A percentile compares a stretch with the other conserved stretches of the same genome.
Evolutionary conservation across 2,888 invertebrate genomes (phyloP).

Genomic region (Microctonus aethiopoides): DNA sequence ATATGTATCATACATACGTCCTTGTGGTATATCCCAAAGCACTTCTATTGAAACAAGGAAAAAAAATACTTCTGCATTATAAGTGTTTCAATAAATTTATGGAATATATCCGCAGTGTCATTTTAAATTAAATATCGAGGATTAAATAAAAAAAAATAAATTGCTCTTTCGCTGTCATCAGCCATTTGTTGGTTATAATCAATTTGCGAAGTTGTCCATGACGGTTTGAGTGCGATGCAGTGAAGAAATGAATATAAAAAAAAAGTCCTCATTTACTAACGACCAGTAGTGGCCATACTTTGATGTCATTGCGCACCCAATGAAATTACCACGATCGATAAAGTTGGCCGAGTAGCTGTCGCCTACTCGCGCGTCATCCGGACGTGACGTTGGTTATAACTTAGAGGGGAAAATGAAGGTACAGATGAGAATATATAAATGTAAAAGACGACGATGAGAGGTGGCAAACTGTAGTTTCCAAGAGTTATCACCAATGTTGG

Average conservation of each 20-base stretch:
- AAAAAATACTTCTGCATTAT: too few species aligned
- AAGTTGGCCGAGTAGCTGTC: conserved; percentile 22
- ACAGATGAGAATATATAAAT: not conserved
- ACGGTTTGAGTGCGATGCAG: not conserved
- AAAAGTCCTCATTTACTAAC: not conserved
- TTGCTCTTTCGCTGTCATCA: not conserved
- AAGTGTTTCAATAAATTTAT: too few species aligned
- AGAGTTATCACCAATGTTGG: not conserved
- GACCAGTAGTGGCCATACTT: not conserved
- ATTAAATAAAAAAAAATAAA: not conserved
- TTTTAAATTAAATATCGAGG: too few species aligned
- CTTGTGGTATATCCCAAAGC: too few species aligned
- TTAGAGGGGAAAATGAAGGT: conserved; percentile 7
- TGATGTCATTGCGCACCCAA: conserved; percentile 13
- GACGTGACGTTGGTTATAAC: conserved; percentile 39
- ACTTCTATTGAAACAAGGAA: too few species aligned
- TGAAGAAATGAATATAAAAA: not conserved
- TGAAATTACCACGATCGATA: conserved; percentile 41
- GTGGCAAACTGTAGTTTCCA: not conserved
- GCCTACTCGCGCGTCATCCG: conserved; percentile 33
- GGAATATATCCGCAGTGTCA: too few species aligned
- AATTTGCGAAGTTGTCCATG: not conserved
- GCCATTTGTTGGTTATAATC: not conserved
- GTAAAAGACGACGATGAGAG: not conserved
- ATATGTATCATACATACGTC: too few species aligned